Conservation (phyloP, 2,888 invertebrate genomes). For the Tineola bisselliella region DNA sequence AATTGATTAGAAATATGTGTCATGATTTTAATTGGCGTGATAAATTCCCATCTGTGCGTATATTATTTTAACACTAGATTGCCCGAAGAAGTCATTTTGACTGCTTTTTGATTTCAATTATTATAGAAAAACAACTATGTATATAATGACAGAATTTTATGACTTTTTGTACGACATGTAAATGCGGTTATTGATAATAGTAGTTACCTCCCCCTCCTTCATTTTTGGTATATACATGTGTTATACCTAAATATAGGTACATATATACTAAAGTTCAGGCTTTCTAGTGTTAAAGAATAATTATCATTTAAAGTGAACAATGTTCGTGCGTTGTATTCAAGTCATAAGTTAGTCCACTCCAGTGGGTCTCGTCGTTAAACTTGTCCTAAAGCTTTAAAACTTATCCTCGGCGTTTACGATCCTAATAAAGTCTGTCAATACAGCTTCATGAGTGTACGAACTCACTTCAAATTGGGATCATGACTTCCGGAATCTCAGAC, state of each 20-base stretch:
- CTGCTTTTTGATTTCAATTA: no score
- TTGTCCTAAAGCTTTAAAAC: slow-evolving; percentile 7
- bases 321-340: background rate
- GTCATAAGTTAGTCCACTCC: background rate
- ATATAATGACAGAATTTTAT: no score
- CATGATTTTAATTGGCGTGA: background rate
- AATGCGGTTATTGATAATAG: no score
- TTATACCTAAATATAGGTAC: no score
- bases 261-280: no score
- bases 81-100: no score
- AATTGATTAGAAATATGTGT: background rate
- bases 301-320: background rate
- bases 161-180: no score
- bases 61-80: no score
- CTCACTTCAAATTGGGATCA: background rate
- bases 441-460: background rate
- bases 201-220: no score
- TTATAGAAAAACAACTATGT: no score
- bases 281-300: background rate
- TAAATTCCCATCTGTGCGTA: background rate
- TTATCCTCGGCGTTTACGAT: slow-evolving; percentile 3
- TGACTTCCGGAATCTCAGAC: slow-evolving; percentile 2
- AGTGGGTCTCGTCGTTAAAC: slow-evolving; percentile 9
- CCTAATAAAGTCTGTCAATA: slow-evolving; percentile 10
- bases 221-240: no score